Base-by-base conservation (phyloP, 2,888 invertebrate genomes). In the Cephus spinipes region DNA sequence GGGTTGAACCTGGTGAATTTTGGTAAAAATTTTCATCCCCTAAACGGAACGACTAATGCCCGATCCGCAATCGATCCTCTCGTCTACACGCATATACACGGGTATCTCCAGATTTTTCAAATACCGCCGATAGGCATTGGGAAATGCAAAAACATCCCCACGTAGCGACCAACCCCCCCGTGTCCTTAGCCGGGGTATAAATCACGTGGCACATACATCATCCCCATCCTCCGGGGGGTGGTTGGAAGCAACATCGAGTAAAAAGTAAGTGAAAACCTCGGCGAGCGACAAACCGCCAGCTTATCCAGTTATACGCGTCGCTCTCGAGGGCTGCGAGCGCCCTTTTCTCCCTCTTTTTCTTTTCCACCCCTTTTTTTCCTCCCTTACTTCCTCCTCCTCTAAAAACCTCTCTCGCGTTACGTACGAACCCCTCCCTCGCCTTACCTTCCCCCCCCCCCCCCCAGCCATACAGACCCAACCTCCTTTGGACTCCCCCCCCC, bases 211-310 rank as follows among this genome's bases (percentile, higher is more conserved):
- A 79, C 83, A 84, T 87, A 83, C 81, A 87, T 87, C 85, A 87
- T 86, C 83, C 83, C 77, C 78, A 81, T 76, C 77, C 35, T 32
- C 76, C 69, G n/a, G 73, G 76, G 76, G 34, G 81, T 73, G 76
- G 81, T 74, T 79, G 83, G 80, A 78, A 81, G 82, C 82, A 79
- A 80, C 82, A 79, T 69, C 79, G 81, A 82, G 83, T 84, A 84
- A 87, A 86, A 87, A 87, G 87, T 86, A 83, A 84, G 75, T 84
- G 85, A 83, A 86, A 86, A 88, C 82, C 84, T 81, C 84, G 78
- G 79, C 81, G 82, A 85, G 84, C 85, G 85, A 88, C 87, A 87
- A 87, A 88, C 86, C 85, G 84, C 81, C 81, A 83, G 85, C 86
- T 87, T 88, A 88, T 87, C 85, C 86, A 84, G 84, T 87, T 87